These are phyloP conservation scores for Coptotermes formosanus DNA, from an alignment of 1,140 invertebrate genomes.

Conservation along the genomic window DNA sequence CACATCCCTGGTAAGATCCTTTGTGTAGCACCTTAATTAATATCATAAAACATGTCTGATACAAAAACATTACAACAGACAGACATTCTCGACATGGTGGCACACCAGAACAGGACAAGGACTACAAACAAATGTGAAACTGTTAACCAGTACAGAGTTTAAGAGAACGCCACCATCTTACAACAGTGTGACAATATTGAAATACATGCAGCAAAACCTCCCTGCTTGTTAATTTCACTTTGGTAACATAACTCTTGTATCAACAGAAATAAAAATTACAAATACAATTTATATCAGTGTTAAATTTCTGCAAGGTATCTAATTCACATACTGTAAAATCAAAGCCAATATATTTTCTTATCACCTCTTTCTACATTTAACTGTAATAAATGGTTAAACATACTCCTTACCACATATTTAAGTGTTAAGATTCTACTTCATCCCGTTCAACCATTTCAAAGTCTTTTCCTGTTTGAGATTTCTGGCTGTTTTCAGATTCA, in stretches of 20 bases:
- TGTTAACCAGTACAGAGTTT: not conserved
- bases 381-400: not conserved
- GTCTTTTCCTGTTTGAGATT: slow-evolving; percentile 75
- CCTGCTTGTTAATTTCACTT: not conserved
- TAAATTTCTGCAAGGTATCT: slow-evolving; percentile 38
- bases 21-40: not conserved
- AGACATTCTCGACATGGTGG: not conserved
- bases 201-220: not conserved
- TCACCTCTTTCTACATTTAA: not conserved
- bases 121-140: not conserved
- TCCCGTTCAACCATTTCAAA: slow-evolving; percentile 73
- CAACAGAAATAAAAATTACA: not conserved
- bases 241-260: not conserved
- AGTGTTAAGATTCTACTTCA: slow-evolving; percentile 52
- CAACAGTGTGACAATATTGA: not conserved
- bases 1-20: not conserved
- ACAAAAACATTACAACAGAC: not conserved
- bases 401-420: not conserved
- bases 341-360: slow-evolving; percentile 30
- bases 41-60: not conserved
- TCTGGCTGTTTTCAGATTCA: slow-evolving; percentile 65
- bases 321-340: slow-evolving; percentile 37
- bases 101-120: not conserved
- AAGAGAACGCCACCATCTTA: not conserved
- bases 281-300: slow-evolving; percentile 17